phyloP scores from a whole-genome alignment of 2,113 vertebrate genomes.

The Grantiella picta region DNA sequence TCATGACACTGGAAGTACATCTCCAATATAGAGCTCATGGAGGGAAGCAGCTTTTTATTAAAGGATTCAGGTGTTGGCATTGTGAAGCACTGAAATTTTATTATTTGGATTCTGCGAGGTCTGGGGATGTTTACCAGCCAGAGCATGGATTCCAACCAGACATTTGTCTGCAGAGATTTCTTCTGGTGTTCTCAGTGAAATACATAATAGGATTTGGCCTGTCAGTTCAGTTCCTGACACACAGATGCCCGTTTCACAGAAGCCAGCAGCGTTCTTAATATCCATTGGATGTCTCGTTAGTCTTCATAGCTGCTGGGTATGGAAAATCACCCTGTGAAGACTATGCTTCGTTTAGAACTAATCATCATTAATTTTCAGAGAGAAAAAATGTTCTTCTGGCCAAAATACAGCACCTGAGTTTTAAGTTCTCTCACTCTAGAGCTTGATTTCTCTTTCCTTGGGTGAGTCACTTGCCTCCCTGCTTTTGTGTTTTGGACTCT shows the following conservation, averaged over 20 bases:
- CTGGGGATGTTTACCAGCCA: neutral
- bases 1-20: slow-evolving; percentile 33
- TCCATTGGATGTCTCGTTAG: neutral
- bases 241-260: neutral
- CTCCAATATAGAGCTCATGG: slow-evolving; percentile 3
- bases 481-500: neutral
- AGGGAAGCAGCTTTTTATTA: slow-evolving; percentile 41
- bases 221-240: neutral
- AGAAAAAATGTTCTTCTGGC: neutral
- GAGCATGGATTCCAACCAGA: slow-evolving; percentile 4
- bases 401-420: neutral
- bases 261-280: neutral
- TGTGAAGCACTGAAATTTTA: neutral
- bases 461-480: neutral
- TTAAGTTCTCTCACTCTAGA: neutral
- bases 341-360: neutral
- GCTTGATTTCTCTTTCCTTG: neutral
- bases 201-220: neutral
- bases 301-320: neutral
- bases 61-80: slow-evolving; percentile 29
- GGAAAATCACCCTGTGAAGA: neutral
- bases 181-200: neutral
- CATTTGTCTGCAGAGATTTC: neutral
- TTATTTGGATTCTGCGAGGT: neutral
- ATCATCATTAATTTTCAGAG: neutral